Evolutionary conservation across 2,888 invertebrate species (phyloP), one percentile per base, ranked within the genome.

Genomic region (Halictus quadricinctus): DNA sequence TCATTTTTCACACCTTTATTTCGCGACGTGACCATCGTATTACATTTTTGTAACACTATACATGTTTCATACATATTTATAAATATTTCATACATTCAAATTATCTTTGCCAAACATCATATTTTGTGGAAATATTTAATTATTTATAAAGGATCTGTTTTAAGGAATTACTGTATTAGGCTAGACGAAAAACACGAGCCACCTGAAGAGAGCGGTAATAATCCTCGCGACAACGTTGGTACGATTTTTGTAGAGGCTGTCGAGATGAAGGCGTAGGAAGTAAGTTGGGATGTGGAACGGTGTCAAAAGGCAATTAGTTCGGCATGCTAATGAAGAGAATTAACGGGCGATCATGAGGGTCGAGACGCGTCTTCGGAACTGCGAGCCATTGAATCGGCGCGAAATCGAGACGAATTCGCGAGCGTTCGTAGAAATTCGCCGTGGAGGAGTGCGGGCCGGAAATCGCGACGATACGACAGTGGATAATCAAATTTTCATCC

Each of bases 401-500:
- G 48, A 64, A 21, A 1, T 54, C 48, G n/a, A 25, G n/a, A 12
- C 8, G 50, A n/a, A 58, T n/a, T 50, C 25, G 46, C 74, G 60
- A 29, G n/a, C 43, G n/a, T n/a, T 43, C 46, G 15, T 72, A 64
- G 36, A 75, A 69, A 73, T 72, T 15, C 50, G 46, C n/a, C 70
- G n/a, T 18, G 70, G 43, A 0, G 41, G 25, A 18, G 29, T 12
- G 21, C n/a, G 54, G 50, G 43, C 54, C 54, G 50, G 25, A 83
- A 64, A 77, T 69, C 81, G 58, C 83, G 81, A 76, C 78, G 82
- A 76, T 80, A 72, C 84, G 86, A 76, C 70, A 73, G 73, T 66
- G 82, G 80, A 83, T 91, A 91, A 91, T 91, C 91, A 90, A 91
- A 91, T 91, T 90, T 87, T 85, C 88, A 77, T 80, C 83, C 83